These are phyloP conservation scores for Cheumatopsyche charites DNA, from an alignment of 1,140 invertebrate species.

Conservation along the genomic window DNA sequence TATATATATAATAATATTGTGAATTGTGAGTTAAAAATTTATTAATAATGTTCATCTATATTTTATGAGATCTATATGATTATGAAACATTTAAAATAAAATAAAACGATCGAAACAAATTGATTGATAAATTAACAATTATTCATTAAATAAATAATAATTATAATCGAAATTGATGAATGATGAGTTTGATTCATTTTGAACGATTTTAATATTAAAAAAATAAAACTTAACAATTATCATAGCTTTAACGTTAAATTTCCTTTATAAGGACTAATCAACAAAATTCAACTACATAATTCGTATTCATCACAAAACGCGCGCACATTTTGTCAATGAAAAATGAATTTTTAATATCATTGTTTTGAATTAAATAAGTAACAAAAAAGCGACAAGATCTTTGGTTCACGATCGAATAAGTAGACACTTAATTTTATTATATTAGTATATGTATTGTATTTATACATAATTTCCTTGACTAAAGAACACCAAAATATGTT, in stretches of 20 bases:
- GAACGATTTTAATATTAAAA: no score
- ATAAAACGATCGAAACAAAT: not conserved
- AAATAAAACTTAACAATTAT: not conserved
- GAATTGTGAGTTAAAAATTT: not conserved
- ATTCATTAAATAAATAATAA: not conserved
- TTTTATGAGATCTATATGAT: constrained; percentile 15
- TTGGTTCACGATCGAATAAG: constrained; percentile 28
- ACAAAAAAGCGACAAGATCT: constrained; percentile 38
- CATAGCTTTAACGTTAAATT: not conserved
- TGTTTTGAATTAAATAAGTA: constrained; percentile 34
- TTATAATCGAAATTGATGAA: not conserved
- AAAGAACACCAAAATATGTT: not conserved
- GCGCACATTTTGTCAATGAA: not conserved
- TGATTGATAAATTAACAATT: not conserved
- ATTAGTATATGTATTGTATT: constrained; percentile 27
- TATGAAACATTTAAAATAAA: constrained; percentile 11
- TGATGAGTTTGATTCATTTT: no score
- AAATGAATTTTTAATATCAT: constrained; percentile 34
- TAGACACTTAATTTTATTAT: no score
- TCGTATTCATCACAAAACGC: not conserved
- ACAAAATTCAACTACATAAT: constrained; percentile 25
- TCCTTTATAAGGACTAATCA: not conserved
- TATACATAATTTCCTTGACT: not conserved
- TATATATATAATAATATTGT: no score
- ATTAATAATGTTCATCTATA: not conserved